Conservation (phyloP, 2,888 invertebrate genomes). For the Ariolimax columbianus region DNA sequence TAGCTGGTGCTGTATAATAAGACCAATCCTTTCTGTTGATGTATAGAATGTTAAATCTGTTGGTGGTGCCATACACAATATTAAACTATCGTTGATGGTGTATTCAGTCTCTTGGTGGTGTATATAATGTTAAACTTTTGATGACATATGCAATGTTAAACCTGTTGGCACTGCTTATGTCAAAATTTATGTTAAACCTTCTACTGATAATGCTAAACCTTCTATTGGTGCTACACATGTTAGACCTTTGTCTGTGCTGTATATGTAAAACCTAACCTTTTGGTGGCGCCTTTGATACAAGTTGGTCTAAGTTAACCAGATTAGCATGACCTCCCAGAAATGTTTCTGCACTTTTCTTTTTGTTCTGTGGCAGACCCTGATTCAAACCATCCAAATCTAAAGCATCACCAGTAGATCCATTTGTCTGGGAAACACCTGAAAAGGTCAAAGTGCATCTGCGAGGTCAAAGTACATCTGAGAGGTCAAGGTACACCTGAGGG, state of each 20-base stretch:
- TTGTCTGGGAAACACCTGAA: conserved; percentile 39
- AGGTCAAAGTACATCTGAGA: background rate
- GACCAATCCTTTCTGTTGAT: too few species aligned
- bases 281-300: conserved; percentile 82
- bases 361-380: conserved; percentile 57
- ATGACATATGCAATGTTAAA: too few species aligned
- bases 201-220: conserved; percentile 58
- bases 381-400: conserved; percentile 68
- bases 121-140: too few species aligned
- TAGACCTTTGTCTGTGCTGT: too few species aligned
- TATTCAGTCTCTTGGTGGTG: too few species aligned
- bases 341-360: conserved; percentile 91
- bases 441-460: background rate
- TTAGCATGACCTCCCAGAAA: conserved; percentile 98
- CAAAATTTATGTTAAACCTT: too few species aligned
- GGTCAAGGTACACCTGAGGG: background rate
- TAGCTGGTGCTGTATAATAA: too few species aligned
- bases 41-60: too few species aligned
- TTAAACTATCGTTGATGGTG: too few species aligned
- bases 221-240: conserved; percentile 62
- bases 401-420: conserved; percentile 58
- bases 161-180: too few species aligned
- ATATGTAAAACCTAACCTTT: conserved; percentile 57
- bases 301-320: conserved; percentile 97
- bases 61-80: too few species aligned